Conservation (phyloP, 2,113 vertebrate species). For the Rhinolophus sinicus region DNA sequence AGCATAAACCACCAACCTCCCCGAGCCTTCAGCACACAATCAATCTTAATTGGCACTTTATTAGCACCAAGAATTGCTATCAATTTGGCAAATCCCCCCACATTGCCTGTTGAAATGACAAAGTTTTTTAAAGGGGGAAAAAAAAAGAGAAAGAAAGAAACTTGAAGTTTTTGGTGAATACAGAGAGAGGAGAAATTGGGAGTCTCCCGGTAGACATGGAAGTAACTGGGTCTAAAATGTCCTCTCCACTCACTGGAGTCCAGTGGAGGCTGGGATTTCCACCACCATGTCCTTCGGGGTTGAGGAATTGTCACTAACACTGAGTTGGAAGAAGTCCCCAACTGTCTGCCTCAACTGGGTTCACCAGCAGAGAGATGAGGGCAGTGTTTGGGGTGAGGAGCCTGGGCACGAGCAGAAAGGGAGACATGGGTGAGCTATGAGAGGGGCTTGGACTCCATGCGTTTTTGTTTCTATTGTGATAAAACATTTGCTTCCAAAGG, state of each 20-base stretch:
- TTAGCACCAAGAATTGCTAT: slow-evolving; percentile 63
- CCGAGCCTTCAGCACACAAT: slow-evolving; percentile 29
- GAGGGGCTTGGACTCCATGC: background rate
- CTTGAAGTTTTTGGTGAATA: background rate
- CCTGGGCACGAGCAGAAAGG: fast-evolving
- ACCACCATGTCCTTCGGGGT: background rate
- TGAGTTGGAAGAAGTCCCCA: background rate
- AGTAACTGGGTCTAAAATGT: fast-evolving
- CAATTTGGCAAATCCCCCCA: slow-evolving; percentile 48
- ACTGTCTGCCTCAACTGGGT: background rate
- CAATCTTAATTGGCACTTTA: slow-evolving; percentile 79
- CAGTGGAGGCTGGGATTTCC: background rate
- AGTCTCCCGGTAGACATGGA: background rate
- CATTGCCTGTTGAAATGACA: slow-evolving; percentile 21
- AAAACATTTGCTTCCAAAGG: background rate
- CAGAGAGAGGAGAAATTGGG: background rate
- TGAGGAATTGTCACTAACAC: background rate
- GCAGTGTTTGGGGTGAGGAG: background rate
- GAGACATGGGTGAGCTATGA: background rate
- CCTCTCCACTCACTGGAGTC: background rate
- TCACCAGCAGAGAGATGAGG: background rate
- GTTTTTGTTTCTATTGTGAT: background rate
- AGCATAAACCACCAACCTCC: slow-evolving; percentile 62
- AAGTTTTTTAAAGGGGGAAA: background rate
- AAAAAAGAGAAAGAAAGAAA: background rate